Conservation (phyloP, 2,888 invertebrate genomes). For the Apocheima hispidaria region DNA sequence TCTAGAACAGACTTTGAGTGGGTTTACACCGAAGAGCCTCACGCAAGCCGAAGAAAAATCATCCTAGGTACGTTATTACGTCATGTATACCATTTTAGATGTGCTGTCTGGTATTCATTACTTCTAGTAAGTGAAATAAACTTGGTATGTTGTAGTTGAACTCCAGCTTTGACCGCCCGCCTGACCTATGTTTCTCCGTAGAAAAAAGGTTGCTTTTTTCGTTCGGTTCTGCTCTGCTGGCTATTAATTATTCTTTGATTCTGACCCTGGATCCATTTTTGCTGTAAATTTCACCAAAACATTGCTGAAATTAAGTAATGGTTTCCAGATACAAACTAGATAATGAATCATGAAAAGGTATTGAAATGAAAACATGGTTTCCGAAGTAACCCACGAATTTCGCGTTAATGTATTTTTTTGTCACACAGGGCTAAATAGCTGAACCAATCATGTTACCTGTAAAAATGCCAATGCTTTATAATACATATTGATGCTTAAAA, state of each 20-base stretch:
- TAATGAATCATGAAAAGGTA: too few species aligned
- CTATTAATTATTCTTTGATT: not conserved
- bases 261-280: not conserved
- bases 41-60: slow-evolving; percentile 96
- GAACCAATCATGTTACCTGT: too few species aligned
- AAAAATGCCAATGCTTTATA: too few species aligned
- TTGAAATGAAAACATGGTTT: too few species aligned
- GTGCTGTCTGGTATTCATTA: slow-evolving; percentile 10
- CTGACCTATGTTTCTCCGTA: not conserved
- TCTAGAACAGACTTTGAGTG: slow-evolving; percentile 98
- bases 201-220: not conserved
- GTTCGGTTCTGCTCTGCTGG: not conserved
- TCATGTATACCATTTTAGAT: slow-evolving; percentile 52
- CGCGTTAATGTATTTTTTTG: too few species aligned
- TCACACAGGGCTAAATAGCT: too few species aligned
- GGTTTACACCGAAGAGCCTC: slow-evolving; percentile 98
- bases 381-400: too few species aligned
- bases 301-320: too few species aligned
- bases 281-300: too few species aligned
- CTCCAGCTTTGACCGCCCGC: too few species aligned
- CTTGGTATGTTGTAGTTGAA: not conserved
- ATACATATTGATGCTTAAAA: too few species aligned
- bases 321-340: too few species aligned
- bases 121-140: slow-evolving; percentile 4
- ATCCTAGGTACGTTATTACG: slow-evolving; percentile 91